Conservation (phyloP, 2,113 vertebrate genomes). For the Morphnarchus princeps region DNA sequence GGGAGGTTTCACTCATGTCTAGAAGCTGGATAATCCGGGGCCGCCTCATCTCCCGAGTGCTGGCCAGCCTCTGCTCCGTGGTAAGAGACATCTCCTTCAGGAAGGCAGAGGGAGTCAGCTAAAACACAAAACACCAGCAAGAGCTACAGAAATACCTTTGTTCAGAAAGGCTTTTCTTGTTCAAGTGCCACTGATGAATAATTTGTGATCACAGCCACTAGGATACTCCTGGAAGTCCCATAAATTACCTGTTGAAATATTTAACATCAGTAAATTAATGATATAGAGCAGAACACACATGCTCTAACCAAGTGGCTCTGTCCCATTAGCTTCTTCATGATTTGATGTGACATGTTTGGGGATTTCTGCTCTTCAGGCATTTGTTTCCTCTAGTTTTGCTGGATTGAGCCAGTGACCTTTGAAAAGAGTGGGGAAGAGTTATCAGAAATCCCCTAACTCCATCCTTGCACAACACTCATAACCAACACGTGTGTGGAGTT, state of each 20-base stretch:
- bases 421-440: neutral
- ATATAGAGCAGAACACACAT: constrained; percentile 24
- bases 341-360: constrained; percentile 32
- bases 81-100: constrained; percentile 81
- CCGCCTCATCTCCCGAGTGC: constrained; percentile 56
- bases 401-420: neutral
- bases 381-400: neutral
- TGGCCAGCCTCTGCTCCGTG: constrained; percentile 77
- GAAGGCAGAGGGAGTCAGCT: constrained; percentile 86
- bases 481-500: fast-evolving
- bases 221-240: constrained; percentile 17
- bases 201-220: constrained; percentile 44
- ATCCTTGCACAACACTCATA: neutral
- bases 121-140: constrained; percentile 52
- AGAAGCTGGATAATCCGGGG: constrained; percentile 77
- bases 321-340: constrained; percentile 10
- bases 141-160: neutral
- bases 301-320: neutral
- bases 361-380: neutral
- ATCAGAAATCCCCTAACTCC: neutral
- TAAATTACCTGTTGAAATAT: constrained; percentile 63
- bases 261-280: constrained; percentile 64
- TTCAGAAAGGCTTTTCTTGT: constrained; percentile 35
- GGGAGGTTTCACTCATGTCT: constrained; percentile 73
- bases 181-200: constrained; percentile 37